Evolutionary conservation across 2,797 vertebrate species (phyloP).

Genomic region (Hydrolagus colliei): DNA sequence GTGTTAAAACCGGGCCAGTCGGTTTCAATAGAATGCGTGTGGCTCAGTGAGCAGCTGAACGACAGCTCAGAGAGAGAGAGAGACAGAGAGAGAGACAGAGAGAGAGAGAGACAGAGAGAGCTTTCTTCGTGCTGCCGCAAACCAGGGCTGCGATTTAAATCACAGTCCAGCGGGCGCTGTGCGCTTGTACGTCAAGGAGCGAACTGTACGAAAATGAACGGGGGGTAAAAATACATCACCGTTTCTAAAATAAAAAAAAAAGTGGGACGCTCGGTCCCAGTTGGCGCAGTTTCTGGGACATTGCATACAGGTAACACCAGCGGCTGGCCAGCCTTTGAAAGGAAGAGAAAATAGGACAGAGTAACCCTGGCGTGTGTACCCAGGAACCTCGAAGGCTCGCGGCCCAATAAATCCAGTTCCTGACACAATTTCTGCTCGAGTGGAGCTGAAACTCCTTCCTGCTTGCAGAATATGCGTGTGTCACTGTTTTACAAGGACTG

Average conservation of each 20-base stretch:
- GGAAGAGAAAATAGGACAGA: conserved; percentile 1
- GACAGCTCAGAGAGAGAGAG: no score
- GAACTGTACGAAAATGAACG: neutral
- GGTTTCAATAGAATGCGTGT: no score
- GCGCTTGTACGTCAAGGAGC: neutral
- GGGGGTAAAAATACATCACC: conserved; percentile 4
- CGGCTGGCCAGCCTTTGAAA: neutral
- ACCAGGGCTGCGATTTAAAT: no score
- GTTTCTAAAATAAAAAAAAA: conserved; percentile 14
- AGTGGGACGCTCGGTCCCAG: conserved; percentile 5
- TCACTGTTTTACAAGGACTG: neutral
- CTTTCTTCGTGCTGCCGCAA: no score
- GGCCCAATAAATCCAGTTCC: neutral
- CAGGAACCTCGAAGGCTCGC: neutral
- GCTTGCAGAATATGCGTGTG: neutral
- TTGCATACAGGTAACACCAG: neutral
- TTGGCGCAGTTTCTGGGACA: neutral
- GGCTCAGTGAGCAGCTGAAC: no score
- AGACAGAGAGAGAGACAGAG: no score
- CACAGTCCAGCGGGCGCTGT: no score
- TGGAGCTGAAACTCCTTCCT: neutral
- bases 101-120: no score
- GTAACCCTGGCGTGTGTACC: neutral
- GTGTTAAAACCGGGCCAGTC: no score
- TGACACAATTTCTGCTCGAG: neutral